Evolutionary conservation across 2,797 vertebrate genomes (phyloP).

Genomic region (Trematomus bernacchii): DNA sequence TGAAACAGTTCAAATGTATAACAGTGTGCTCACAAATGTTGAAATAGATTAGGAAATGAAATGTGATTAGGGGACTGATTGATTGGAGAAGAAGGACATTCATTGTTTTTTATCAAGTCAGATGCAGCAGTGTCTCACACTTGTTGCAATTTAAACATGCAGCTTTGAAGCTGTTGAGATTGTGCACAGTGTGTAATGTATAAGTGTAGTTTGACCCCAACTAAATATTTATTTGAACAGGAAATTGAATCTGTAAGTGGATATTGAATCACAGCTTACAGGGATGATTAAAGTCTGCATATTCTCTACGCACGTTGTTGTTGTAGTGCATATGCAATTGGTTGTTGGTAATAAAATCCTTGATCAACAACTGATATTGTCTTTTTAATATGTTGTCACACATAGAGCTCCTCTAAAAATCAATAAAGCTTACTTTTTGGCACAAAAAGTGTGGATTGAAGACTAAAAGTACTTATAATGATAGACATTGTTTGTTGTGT

Average conservation of each 20-base stretch:
- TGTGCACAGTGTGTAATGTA: slow-evolving; percentile 6
- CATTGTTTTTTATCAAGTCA: not conserved
- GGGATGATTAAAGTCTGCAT: slow-evolving; percentile 3
- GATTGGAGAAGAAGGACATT: not conserved
- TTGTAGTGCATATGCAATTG: not conserved
- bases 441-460: not conserved
- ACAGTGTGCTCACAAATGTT: not conserved
- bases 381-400: too few relatives aligned
- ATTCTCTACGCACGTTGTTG: not conserved
- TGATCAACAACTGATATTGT: not conserved
- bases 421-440: not conserved
- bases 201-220: slow-evolving; percentile 32
- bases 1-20: not conserved
- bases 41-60: not conserved
- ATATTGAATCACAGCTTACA: slow-evolving; percentile 11
- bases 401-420: not conserved
- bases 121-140: not conserved
- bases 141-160: not conserved
- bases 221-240: slow-evolving; percentile 35
- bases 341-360: not conserved
- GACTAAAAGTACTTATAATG: not conserved
- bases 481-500: not conserved
- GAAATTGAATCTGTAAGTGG: slow-evolving; percentile 1
- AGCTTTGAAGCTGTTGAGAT: slow-evolving; percentile 2
- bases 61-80: not conserved